Evolutionary conservation across 1,140 invertebrate species (phyloP), one percentile per base, ranked within the genome.

Genomic region (Eurosta solidaginis): DNA sequence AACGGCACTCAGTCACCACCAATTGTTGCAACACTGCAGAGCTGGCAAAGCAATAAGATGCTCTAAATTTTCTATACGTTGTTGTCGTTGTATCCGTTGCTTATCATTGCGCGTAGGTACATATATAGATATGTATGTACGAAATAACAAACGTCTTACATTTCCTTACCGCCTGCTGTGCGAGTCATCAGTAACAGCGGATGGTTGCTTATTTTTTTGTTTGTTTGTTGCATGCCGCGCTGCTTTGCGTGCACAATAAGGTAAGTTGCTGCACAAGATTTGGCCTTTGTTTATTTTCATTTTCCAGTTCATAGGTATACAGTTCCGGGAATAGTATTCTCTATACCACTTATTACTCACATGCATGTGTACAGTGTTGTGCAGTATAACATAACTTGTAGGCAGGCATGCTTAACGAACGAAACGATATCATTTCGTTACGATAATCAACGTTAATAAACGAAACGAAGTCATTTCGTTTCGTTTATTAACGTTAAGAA

Each of bases 41-140:
- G 59, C 33, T 68, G 59, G 33, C 59, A 68, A 68, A 40, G 59
- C 59, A 68, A 68, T 68, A 68, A 68, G 59, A 68, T 68, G 59
- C 59, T 68, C 59, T 68, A 17, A 68, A 68, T 68, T 40, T n/a
- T 40, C 59, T 12, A 68, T 27, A 40, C 33, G 40, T 10, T 40
- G 33, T 33, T 40, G 12, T 68, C 17, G 33, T 6, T 33, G 14
- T 47, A 68, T 52, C 49, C 49, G 10, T 5, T 6, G 2, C n/a
- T 14, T 4, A 6, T n/a, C 9, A n/a, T 52, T 52, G 45, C 59
- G 14, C 54, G 33, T 33, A 52, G 17, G 12, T 33, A n/a, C n/a
- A 7, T 47, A 33, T 33, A n/a, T n/a, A n/a, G n/a, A n/a, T n/a
- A n/a, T n/a, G n/a, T n/a, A n/a, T n/a, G n/a, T n/a, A n/a, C n/a